Evolutionary conservation across 2,113 vertebrate genomes (phyloP), one percentile per base, ranked within the genome.

Genomic region (Crotalus horridus): DNA sequence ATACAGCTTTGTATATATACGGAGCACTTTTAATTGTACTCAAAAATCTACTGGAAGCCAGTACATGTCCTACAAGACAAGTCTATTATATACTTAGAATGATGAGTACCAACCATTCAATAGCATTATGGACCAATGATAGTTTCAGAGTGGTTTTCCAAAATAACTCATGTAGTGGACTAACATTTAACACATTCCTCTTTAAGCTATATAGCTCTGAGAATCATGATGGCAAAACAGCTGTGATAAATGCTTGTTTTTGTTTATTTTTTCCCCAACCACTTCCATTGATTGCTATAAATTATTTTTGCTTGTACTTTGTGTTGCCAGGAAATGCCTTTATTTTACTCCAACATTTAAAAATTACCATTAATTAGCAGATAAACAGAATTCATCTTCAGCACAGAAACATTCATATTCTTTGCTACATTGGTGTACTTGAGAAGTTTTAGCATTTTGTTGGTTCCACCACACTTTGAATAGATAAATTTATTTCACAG

Each of bases 241-340:
- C 3, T 94, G 89, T 89, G 59, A 85, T 85, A 91, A 94, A 91
- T 26, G 85, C 46, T 29, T 81, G 74, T 87, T 58, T 6, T 0
- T 89, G 53, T 12, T 92, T 93, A 5, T 6, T 46, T 43, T 51
- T 11, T n/a, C 20, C 61, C 33, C 33, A 0, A 26, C 61, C 61
- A 64, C 23, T 93, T 96, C 91, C 55, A 95, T 20, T 11, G n/a
- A 89, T 89, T 93, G 87, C 2, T 94, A 21, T 87, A 92, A 1
- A 89, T 92, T 91, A 61, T 39, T 9, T 4, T 87, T 93, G 26
- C 4, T 87, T 91, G 59, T 94, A 85, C 90, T 95, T 93, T 94
- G 56, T 88, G 26, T 69, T 88, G 10, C 13, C 58, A 26, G 88
- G 93, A 95, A 94, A 94, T 39, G 87, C 4, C 69, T 29, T 48